Conservation (phyloP, 2,888 invertebrate genomes). For the Schrankia costaestrigalis region DNA sequence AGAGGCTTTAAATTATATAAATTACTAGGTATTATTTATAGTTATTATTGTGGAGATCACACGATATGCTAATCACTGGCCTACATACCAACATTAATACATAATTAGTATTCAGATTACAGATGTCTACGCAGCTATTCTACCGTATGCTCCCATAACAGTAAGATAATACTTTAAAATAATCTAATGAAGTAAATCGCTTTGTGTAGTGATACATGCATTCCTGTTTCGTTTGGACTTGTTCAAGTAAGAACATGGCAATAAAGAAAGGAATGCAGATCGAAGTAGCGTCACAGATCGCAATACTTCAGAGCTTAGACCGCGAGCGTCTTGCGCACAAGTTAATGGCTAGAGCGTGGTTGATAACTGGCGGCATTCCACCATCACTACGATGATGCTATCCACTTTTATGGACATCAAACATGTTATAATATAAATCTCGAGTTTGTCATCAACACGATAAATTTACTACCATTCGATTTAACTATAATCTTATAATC, state of each 20-base stretch:
- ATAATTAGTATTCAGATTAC: too few relatives aligned
- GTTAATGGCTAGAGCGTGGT: too few relatives aligned
- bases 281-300: slow-evolving; percentile 22
- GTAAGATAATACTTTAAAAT: too few relatives aligned
- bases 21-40: too few relatives aligned
- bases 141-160: too few relatives aligned
- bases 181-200: too few relatives aligned
- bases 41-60: too few relatives aligned
- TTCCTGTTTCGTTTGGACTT: slow-evolving; percentile 12
- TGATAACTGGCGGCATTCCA: slow-evolving; percentile 33
- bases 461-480: slow-evolving; percentile 24
- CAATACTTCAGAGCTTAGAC: too few relatives aligned
- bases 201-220: slow-evolving; percentile 6
- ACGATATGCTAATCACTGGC: too few relatives aligned
- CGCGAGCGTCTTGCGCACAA: slow-evolving; percentile 19
- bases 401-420: slow-evolving; percentile 41
- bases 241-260: slow-evolving; percentile 28
- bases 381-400: slow-evolving; percentile 22
- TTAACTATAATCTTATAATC: slow-evolving; percentile 23
- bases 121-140: too few relatives aligned
- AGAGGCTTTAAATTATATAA: too few relatives aligned
- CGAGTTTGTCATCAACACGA: slow-evolving; percentile 27
- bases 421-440: slow-evolving; percentile 21
- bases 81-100: too few relatives aligned
- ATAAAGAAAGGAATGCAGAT: slow-evolving; percentile 35